phyloP scores from a whole-genome alignment of 2,888 invertebrate species.

The Globia sparganii region DNA sequence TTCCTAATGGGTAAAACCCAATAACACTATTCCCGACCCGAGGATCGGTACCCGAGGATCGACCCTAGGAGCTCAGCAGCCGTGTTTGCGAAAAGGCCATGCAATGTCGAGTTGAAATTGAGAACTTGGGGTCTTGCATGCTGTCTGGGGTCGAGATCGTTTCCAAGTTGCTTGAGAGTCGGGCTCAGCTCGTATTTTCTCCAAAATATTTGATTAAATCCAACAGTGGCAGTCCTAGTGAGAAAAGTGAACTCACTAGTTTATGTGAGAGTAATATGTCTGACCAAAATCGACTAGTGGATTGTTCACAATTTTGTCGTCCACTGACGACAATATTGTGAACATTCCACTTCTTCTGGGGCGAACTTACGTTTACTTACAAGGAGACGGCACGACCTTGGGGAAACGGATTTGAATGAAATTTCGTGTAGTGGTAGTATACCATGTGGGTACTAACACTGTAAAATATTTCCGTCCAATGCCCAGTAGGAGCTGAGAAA shows the following conservation, averaged over 20 bases:
- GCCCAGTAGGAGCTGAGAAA: no score
- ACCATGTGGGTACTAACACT: no score
- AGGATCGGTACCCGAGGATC: no score
- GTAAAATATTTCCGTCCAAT: no score
- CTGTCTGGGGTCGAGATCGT: neutral
- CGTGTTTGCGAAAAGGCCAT: neutral
- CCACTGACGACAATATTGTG: neutral
- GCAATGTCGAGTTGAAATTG: neutral
- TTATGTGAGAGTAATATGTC: neutral
- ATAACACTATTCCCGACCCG: no score
- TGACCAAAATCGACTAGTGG: neutral
- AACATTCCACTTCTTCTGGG: neutral
- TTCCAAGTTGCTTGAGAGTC: neutral
- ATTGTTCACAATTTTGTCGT: no score
- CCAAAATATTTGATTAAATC: neutral
- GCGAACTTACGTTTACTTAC: no score
- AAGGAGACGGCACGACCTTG: no score
- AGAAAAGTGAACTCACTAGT: neutral
- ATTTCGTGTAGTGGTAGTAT: no score
- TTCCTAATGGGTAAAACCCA: no score
- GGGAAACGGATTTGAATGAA: no score
- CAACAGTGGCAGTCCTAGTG: neutral
- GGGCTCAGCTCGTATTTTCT: neutral
- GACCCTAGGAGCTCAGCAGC: no score
- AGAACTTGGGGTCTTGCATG: neutral